Conservation (phyloP, 2,113 vertebrate genomes). For the Nesoenas mayeri region DNA sequence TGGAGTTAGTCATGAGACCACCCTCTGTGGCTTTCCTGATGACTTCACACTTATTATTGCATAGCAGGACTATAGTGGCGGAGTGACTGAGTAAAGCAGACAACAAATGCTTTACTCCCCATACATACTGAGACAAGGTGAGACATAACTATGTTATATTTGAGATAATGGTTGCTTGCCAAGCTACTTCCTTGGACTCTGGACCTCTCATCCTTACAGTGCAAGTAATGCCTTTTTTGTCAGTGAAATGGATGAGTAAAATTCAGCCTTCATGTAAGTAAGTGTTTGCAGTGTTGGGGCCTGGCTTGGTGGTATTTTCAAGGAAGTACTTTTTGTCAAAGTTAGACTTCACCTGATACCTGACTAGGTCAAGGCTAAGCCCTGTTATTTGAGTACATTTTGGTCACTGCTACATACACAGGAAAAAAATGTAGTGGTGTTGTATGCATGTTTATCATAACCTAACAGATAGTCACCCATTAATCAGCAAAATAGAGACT, state of each 20-base stretch:
- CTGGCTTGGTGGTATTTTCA: background rate
- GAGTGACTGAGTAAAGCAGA: background rate
- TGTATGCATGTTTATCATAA: fast-evolving
- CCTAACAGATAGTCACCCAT: background rate
- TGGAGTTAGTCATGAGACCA: background rate
- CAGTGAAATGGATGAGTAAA: background rate
- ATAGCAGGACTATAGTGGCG: background rate
- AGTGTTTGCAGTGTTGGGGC: fast-evolving
- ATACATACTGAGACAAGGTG: fast-evolving
- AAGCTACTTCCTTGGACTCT: background rate
- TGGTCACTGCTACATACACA: fast-evolving
- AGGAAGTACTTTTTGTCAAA: background rate
- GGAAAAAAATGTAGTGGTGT: background rate
- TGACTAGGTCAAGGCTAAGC: background rate
- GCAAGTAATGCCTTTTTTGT: background rate
- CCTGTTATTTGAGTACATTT: background rate
- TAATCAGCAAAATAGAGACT: background rate
- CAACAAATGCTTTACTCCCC: background rate
- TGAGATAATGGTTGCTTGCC: background rate
- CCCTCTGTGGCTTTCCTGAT: background rate
- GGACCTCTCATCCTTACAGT: background rate
- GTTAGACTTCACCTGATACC: background rate
- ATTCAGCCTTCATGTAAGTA: background rate
- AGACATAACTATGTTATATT: background rate
- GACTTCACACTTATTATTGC: background rate